These are phyloP conservation scores for Phasianus colchicus DNA, from an alignment of 2,113 vertebrate species.

Conservation along the genomic window DNA sequence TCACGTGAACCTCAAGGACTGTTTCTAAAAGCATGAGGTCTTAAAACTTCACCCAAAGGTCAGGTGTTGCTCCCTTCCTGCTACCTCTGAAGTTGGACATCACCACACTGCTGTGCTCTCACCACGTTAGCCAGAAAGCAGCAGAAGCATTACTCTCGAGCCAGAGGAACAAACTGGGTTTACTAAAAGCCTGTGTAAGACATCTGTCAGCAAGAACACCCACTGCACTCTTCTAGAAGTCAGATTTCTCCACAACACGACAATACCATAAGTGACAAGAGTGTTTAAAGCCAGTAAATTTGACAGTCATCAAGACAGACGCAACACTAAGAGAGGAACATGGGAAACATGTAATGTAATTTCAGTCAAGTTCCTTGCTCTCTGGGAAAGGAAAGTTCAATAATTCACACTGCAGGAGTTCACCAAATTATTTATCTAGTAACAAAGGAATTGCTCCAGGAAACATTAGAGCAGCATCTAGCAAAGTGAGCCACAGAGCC, in stretches of 20 bases:
- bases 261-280: not conserved
- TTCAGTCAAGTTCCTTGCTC: constrained; percentile 8
- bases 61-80: not conserved
- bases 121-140: not conserved
- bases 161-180: not conserved
- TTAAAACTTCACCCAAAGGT: not conserved
- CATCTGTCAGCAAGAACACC: not conserved
- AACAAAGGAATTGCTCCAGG: constrained; percentile 36
- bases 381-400: constrained; percentile 1
- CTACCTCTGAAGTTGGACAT: not conserved
- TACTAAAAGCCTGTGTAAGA: not conserved
- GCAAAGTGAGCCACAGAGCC: not conserved
- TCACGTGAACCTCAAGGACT: not conserved
- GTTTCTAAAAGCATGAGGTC: not conserved
- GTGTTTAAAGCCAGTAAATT: constrained; percentile 5
- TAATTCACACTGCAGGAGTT: constrained; percentile 23
- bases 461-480: not conserved
- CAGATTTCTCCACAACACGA: not conserved
- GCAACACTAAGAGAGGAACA: not conserved
- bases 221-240: not conserved
- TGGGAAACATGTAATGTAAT: not conserved
- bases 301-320: constrained; percentile 46
- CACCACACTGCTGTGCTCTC: not conserved
- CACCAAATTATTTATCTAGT: constrained; percentile 12
- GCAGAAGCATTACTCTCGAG: not conserved